A percentile compares a stretch with the other conserved stretches of the same genome.
Evolutionary conservation across 2,797 vertebrate genomes (phyloP).

Genomic region (Spinibarbus caldwelli): DNA sequence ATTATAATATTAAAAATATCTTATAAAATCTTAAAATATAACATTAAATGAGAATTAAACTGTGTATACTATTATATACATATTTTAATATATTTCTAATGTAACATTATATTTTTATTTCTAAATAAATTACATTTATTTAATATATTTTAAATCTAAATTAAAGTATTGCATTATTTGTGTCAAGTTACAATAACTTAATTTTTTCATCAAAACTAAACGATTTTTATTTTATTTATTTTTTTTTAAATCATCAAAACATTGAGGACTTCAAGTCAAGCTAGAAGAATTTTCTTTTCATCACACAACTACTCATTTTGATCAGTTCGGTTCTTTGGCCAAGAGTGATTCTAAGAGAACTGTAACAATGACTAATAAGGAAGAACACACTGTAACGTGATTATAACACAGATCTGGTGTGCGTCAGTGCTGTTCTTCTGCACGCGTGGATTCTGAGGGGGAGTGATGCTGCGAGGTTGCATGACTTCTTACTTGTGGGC

Average conservation of each 20-base stretch:
- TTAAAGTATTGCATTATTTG: background rate
- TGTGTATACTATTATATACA: background rate
- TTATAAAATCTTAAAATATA: background rate
- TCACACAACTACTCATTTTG: background rate
- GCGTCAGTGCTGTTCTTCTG: conserved; percentile 28
- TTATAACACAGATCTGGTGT: conserved; percentile 24
- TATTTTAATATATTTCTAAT: background rate
- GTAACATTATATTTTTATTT: background rate
- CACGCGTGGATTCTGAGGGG: conserved; percentile 4
- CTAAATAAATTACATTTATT: background rate
- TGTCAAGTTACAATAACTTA: background rate
- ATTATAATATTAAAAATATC: background rate
- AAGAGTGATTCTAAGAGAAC: background rate
- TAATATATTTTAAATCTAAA: background rate
- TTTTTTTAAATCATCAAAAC: background rate
- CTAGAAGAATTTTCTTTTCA: background rate
- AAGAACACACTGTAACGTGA: conserved; percentile 31
- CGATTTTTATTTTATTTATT: too few species aligned
- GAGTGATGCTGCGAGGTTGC: conserved; percentile 15
- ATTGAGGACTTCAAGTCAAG: background rate
- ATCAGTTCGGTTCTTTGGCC: background rate
- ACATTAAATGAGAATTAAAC: background rate
- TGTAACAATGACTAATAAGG: conserved; percentile 26
- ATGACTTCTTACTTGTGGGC: conserved; percentile 32
- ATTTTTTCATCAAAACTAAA: background rate